Evolutionary conservation across 2,113 vertebrate genomes (phyloP).

Genomic region (Mustela lutreola): DNA sequence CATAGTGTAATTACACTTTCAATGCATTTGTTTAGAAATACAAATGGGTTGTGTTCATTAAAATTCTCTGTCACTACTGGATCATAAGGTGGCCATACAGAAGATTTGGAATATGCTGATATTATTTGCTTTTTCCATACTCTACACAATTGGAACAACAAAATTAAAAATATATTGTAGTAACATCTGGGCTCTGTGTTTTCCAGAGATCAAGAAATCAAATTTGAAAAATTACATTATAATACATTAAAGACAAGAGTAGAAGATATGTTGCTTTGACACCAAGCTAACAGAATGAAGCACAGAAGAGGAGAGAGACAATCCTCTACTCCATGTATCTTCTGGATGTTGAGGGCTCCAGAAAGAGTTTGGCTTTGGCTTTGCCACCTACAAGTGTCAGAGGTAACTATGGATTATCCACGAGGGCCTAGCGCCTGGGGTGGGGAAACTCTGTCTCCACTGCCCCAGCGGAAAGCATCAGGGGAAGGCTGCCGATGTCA

Average conservation of each 20-base stretch:
- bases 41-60: background rate
- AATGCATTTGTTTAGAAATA: background rate
- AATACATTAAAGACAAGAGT: background rate
- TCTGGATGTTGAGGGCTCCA: background rate
- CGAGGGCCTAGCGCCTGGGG: too few species aligned
- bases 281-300: background rate
- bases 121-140: background rate
- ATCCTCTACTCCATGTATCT: background rate
- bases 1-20: background rate
- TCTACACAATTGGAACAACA: background rate
- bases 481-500: background rate
- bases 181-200: background rate
- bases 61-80: background rate
- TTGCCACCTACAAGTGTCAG: background rate
- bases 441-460: background rate
- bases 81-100: background rate
- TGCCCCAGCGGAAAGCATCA: too few species aligned
- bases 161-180: background rate
- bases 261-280: background rate
- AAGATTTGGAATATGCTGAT: background rate
- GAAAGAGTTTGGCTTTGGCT: background rate
- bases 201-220: background rate
- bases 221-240: background rate
- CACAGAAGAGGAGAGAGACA: accelerated
- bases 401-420: background rate